Evolutionary conservation across 2,113 vertebrate genomes (phyloP).

Genomic region (Spermophilus dauricus): DNA sequence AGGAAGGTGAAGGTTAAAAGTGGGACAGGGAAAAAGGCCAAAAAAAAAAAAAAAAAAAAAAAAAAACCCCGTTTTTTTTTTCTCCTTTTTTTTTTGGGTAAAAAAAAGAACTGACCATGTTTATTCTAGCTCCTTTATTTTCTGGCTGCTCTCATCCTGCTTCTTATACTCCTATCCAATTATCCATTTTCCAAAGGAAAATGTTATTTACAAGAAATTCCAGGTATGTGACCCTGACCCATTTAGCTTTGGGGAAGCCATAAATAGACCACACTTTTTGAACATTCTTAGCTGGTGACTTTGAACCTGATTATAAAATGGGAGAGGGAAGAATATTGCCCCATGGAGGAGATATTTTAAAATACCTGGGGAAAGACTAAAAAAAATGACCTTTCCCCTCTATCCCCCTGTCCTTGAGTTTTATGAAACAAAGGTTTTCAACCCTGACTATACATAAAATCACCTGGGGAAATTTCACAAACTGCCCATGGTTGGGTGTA

Average conservation of each 20-base stretch:
- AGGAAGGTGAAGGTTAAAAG: background rate
- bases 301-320: constrained; percentile 14
- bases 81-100: too few relatives aligned
- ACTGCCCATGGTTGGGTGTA: too few relatives aligned
- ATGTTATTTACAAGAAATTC: background rate
- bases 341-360: background rate
- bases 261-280: background rate
- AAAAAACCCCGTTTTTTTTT: too few relatives aligned
- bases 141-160: background rate
- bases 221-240: background rate
- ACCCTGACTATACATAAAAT: background rate
- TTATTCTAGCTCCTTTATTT: constrained; percentile 42
- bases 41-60: background rate
- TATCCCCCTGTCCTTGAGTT: fast-evolving
- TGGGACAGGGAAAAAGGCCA: background rate
- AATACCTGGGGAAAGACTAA: background rate
- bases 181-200: background rate
- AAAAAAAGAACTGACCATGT: background rate
- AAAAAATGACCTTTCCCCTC: background rate
- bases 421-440: background rate
- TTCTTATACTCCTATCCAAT: background rate
- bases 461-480: background rate
- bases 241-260: background rate
- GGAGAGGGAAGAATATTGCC: background rate
- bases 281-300: background rate